Evolutionary conservation across 1,140 invertebrate species (phyloP).

Genomic region (Forficula auricularia): DNA sequence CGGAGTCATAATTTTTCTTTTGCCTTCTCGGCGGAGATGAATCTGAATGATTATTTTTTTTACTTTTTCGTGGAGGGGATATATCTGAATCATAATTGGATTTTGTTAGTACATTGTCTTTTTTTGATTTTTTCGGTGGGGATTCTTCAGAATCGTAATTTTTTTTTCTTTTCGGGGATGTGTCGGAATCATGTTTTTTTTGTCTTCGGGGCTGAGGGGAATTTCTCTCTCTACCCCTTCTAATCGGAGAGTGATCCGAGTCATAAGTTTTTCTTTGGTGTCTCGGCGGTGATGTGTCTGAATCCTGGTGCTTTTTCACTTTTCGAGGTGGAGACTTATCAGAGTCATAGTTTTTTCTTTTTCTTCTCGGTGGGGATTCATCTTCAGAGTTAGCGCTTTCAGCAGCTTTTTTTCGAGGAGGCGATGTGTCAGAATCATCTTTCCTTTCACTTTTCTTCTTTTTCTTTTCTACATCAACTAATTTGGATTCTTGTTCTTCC

Average conservation of each 20-base stretch:
- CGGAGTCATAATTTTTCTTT: not conserved
- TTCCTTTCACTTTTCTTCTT: too few relatives aligned
- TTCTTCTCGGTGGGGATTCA: slow-evolving; percentile 6
- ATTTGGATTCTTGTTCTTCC: slow-evolving; percentile 5
- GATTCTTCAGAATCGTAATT: slow-evolving; percentile 14
- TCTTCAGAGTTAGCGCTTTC: slow-evolving; percentile 15
- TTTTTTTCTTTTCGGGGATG: slow-evolving; percentile 6
- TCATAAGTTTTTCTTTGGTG: too few relatives aligned
- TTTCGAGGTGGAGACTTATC: slow-evolving; percentile 19
- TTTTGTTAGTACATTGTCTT: slow-evolving; percentile 1
- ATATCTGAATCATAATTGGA: slow-evolving; percentile 9
- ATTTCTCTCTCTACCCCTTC: too few relatives aligned
- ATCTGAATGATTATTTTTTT: not conserved
- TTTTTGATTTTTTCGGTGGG: slow-evolving; percentile 16
- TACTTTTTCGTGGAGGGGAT: slow-evolving; percentile 8
- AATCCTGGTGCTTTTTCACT: too few relatives aligned
- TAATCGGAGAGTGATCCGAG: too few relatives aligned
- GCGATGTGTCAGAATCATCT: too few relatives aligned
- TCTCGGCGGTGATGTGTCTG: too few relatives aligned
- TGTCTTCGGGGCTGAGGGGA: too few relatives aligned
- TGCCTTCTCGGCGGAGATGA: slow-evolving; percentile 4
- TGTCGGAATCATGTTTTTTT: not conserved
- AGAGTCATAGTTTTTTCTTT: slow-evolving; percentile 13
- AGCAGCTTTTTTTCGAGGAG: too few relatives aligned
- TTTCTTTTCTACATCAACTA: too few relatives aligned